Conservation (phyloP, 2,113 vertebrate species). For the Muntiacus muntjak region DNA sequence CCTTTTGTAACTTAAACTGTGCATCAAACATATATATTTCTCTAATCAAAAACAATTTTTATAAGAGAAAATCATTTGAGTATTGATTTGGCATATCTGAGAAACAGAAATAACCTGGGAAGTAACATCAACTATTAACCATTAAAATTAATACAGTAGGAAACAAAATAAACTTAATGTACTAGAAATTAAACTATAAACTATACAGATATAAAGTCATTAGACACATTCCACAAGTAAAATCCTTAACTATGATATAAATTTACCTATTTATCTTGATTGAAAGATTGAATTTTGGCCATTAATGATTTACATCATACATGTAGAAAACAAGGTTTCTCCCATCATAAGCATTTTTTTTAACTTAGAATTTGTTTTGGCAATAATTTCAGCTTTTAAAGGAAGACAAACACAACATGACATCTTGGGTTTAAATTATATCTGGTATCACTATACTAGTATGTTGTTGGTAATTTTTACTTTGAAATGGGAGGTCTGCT, state of each 20-base stretch:
- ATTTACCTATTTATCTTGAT: background rate
- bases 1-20: background rate
- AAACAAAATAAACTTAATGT: background rate
- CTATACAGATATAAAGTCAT: background rate
- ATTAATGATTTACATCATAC: background rate
- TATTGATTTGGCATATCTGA: background rate
- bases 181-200: background rate
- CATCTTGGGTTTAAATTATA: background rate
- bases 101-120: background rate
- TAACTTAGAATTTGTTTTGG: background rate
- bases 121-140: background rate
- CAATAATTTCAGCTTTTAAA: conserved; percentile 4
- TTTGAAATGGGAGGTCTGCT: background rate
- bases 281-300: background rate
- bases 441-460: too few relatives aligned
- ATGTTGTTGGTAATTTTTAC: background rate
- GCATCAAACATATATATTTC: background rate
- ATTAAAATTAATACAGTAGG: background rate
- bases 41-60: background rate
- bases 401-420: background rate
- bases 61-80: background rate
- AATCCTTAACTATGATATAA: background rate
- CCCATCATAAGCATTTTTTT: background rate
- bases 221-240: background rate
- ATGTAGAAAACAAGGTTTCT: background rate